Evolutionary conservation across 1,140 invertebrate species (phyloP).

Genomic region (Hycleus cichorii): DNA sequence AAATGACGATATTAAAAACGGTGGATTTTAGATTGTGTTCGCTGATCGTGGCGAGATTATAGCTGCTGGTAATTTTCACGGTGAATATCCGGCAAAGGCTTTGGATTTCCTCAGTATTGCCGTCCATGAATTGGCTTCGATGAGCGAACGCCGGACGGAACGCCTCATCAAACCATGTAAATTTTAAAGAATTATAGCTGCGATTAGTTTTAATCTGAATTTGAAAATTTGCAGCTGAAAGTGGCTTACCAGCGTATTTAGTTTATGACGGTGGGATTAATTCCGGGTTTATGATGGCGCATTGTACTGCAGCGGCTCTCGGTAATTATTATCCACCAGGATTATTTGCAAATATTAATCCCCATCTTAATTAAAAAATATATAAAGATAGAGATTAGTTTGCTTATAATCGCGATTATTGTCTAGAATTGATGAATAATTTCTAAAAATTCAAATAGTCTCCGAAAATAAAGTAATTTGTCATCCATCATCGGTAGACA

Average conservation of each 20-base stretch:
- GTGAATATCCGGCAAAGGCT: constrained; percentile 70
- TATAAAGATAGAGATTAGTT: neutral
- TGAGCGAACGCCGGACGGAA: constrained; percentile 65
- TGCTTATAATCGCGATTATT: neutral
- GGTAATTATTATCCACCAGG: no score
- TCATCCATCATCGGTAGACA: constrained; percentile 66
- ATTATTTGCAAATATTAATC: no score
- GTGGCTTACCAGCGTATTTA: constrained; percentile 63
- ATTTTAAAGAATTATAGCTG: neutral
- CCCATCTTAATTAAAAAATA: neutral
- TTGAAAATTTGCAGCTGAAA: constrained; percentile 45
- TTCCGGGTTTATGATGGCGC: constrained; percentile 71
- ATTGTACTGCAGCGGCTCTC: constrained; percentile 63
- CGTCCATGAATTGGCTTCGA: constrained; percentile 65
- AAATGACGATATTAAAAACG: neutral
- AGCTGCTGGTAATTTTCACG: constrained; percentile 65
- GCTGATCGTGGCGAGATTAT: constrained; percentile 62
- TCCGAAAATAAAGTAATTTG: constrained; percentile 71
- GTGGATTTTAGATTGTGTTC: constrained; percentile 53
- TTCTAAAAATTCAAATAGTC: constrained; percentile 38
- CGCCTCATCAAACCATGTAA: constrained; percentile 62
- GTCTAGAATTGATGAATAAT: neutral
- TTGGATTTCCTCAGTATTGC: constrained; percentile 67
- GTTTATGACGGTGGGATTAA: constrained; percentile 65
- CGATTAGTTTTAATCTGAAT: neutral